Percentiles rank a stretch among this genome's conserved stretches.
These are phyloP conservation scores for Apteryx mantelli DNA, from an alignment of 2,113 vertebrate genomes.

Conservation along the genomic window DNA sequence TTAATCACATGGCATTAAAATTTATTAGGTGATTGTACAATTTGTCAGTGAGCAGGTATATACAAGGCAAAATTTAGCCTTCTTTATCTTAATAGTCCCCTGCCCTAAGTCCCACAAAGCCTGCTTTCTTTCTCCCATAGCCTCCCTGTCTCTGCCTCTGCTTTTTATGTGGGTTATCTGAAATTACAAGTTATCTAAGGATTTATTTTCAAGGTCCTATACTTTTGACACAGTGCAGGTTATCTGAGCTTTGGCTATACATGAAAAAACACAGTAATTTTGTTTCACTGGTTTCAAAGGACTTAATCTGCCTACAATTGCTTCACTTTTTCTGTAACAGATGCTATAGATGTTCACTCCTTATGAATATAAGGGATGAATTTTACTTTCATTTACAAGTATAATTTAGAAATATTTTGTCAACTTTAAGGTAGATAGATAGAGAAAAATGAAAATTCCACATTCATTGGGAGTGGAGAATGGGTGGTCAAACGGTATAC, in stretches of 20 bases:
- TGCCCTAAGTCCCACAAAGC: not conserved
- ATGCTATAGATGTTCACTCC: not conserved
- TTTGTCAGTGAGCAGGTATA: not conserved
- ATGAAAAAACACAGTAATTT: not conserved
- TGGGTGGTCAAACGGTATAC: not conserved
- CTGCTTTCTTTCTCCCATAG: not conserved
- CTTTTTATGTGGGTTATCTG: not conserved
- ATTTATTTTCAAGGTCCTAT: not conserved
- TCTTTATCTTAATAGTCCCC: not conserved
- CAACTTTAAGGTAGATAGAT: not conserved
- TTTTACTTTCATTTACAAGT: not conserved
- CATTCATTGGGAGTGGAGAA: not conserved
- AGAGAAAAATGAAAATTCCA: not conserved
- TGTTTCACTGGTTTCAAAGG: not conserved
- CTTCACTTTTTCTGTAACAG: not conserved
- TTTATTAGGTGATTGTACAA: not conserved
- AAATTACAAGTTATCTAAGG: not conserved
- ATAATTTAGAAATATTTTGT: not conserved
- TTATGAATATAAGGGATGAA: not conserved
- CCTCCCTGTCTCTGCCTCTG: not conserved
- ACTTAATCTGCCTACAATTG: not conserved
- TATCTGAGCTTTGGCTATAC: not conserved
- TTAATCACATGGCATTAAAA: slow-evolving; percentile 17
- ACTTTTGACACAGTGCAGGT: not conserved
- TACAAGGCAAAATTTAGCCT: not conserved